Evolutionary conservation across 1,140 invertebrate genomes (phyloP), one percentile per base, ranked within the genome.

Genomic region (Drosophila insularis): DNA sequence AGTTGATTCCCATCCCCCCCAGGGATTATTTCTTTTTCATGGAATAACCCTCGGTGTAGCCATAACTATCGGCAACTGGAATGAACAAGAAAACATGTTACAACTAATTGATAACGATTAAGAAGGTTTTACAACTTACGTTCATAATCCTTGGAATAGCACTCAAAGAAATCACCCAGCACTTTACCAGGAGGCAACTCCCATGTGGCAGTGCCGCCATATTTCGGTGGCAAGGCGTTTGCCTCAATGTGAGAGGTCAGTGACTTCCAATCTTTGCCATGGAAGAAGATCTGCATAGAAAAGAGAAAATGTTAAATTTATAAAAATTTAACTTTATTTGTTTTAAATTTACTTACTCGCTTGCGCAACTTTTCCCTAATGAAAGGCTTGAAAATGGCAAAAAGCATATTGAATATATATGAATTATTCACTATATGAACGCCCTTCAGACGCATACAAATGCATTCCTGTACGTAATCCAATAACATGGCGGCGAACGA

Each of bases 371-470:
- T 93, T 74, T 94, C 94, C 39, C 94, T 92, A 14, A 97, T 93
- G 86, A 97, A 96, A 17, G 95, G 95, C 90, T 97, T 97, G 82
- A 97, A 95, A 39, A 97, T 93, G 40, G 94, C 94, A 78, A 95
- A 96, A 2, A 96, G 93, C 84, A 96, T 94, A 81, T 96, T 96
- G 80, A 97, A 95, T 23, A 97, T 93, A 76, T 94, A 95, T 1
- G 96, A 95, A 89, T 97, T 96, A 92, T 97, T 96, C 11, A 97
- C 93, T 62, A 97, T 93, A 81, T 97, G 96, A 46, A 96, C 94
- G 1, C 93, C 94, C 86, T 95, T 96, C 2, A 97, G 82, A 13
- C 96, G 93, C 35, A 93, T 78, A 40, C 73, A 84, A 50, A 91
- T 91, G 72, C 81, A 91, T 71, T 94, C 95, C 91, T 95, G 96